Conservation (phyloP, 2,888 invertebrate genomes). For the Chrysolina haemoptera region DNA sequence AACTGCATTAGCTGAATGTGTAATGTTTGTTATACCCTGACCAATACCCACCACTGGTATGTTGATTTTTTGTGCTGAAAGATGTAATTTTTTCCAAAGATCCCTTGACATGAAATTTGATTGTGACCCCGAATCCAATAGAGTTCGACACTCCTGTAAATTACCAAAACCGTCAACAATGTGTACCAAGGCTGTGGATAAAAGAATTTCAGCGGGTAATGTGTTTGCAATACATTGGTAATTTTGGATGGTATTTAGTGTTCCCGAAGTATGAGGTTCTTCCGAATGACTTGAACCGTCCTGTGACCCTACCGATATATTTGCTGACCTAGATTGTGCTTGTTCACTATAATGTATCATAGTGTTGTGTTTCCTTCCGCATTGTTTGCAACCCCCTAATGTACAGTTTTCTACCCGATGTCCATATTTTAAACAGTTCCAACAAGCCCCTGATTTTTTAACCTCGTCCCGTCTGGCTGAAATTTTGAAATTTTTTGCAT, state of each 20-base stretch:
- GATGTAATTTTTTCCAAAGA: constrained; percentile 1
- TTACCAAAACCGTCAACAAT: constrained; percentile 11
- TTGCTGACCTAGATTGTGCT: not conserved
- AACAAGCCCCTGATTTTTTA: constrained; percentile 7
- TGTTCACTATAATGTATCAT: constrained; percentile 8
- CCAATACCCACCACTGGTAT: constrained; percentile 9
- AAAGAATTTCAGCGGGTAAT: constrained; percentile 15
- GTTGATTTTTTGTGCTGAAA: not conserved
- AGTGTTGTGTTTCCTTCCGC: constrained; percentile 18
- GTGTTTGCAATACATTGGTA: constrained; percentile 5
- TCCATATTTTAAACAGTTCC: constrained; percentile 22
- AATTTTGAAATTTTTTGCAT: constrained; percentile 19
- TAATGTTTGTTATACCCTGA: constrained; percentile 1
- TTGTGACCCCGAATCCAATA: constrained; percentile 35
- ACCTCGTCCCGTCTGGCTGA: constrained; percentile 2
- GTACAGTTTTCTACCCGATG: constrained; percentile 4
- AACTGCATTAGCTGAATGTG: too few species aligned
- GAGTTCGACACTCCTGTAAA: constrained; percentile 22
- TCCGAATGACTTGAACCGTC: not conserved
- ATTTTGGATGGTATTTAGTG: not conserved
- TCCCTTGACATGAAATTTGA: constrained; percentile 20
- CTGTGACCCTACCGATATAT: constrained; percentile 3
- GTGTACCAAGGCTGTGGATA: constrained; percentile 24
- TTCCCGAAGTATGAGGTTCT: not conserved
- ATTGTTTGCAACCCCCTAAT: constrained; percentile 17